These are phyloP conservation scores for Streptopelia turtur DNA, from an alignment of 2,797 vertebrate genomes.

Conservation along the genomic window DNA sequence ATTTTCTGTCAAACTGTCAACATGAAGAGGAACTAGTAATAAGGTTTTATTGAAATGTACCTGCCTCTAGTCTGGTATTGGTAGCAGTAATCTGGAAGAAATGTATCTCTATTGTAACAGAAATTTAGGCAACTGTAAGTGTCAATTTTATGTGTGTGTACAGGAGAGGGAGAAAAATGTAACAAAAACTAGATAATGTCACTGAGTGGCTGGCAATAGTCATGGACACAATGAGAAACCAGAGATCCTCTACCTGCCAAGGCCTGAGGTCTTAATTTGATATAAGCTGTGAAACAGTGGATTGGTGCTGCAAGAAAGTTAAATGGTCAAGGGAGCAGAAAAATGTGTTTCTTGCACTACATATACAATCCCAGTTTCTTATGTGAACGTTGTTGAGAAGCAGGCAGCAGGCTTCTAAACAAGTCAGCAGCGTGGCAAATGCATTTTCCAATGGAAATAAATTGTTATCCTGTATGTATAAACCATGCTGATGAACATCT, in stretches of 20 bases:
- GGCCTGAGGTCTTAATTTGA: background rate
- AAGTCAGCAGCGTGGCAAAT: background rate
- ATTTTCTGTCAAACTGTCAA: background rate
- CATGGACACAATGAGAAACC: background rate
- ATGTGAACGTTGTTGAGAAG: background rate
- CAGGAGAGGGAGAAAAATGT: background rate
- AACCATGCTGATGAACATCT: background rate
- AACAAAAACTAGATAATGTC: background rate
- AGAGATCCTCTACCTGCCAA: background rate
- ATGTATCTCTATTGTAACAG: background rate
- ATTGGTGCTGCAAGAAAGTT: background rate
- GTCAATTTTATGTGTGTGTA: background rate
- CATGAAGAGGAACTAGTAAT: background rate
- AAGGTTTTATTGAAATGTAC: background rate
- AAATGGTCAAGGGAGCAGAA: background rate
- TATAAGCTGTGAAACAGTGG: background rate
- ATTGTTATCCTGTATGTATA: background rate
- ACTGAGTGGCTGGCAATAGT: background rate
- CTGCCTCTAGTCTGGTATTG: background rate
- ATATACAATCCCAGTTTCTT: background rate
- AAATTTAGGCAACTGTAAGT: background rate
- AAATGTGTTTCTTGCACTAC: background rate
- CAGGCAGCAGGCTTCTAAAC: background rate
- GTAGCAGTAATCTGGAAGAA: background rate
- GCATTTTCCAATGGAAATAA: background rate